Conservation (phyloP, 2,113 vertebrate genomes). For the Rhinichthys klamathensis region DNA sequence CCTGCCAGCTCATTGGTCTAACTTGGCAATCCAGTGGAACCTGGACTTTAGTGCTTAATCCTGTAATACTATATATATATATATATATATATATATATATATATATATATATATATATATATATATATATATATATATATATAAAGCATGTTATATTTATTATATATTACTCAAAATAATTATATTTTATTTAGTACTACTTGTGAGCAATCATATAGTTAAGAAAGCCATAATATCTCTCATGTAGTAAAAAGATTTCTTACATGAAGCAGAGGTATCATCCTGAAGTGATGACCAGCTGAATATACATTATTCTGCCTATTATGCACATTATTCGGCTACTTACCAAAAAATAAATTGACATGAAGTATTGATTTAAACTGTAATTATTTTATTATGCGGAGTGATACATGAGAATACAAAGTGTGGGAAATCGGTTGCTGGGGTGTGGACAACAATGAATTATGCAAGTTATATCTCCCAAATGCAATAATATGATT, state of each 20-base stretch:
- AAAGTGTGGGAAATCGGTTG: not conserved
- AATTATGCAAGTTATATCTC: not conserved
- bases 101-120: no score
- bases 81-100: no score
- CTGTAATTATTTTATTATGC: not conserved
- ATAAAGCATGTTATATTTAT: no score
- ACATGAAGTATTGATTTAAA: not conserved
- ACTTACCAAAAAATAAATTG: not conserved
- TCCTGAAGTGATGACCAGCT: not conserved
- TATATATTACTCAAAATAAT: no score
- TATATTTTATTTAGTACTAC: no score
- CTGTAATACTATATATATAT: no score
- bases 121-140: no score
- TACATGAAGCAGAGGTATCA: no score
- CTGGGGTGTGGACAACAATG: not conserved
- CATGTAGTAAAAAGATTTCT: no score
- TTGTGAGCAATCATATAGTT: no score
- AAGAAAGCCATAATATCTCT: no score
- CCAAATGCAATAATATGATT: not conserved
- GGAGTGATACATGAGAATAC: not conserved
- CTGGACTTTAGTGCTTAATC: not conserved
- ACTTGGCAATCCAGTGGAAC: constrained; percentile 3
- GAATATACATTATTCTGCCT: not conserved
- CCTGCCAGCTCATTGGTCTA: not conserved
- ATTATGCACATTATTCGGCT: not conserved